Evolutionary conservation across 2,888 invertebrate genomes (phyloP), one percentile per base, ranked within the genome.

Genomic region (Nasonia oneida): DNA sequence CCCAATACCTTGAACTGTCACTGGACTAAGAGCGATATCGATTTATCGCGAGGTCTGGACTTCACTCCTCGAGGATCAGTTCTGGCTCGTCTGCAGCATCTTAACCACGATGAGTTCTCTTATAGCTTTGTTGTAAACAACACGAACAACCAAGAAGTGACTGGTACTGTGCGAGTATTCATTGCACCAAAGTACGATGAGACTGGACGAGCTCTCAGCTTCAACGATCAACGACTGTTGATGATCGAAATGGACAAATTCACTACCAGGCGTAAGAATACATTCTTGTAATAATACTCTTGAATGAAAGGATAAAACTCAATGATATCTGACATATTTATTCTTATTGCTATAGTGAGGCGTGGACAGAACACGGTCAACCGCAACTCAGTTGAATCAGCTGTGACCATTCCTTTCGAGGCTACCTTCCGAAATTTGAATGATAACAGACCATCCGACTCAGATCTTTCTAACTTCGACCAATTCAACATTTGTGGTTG

Each of bases 401-500:
- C 97, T 0, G 96, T 98, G n/a, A 97, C 97, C 5, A 97, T 97
- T 90, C 97, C 97, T 0, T 87, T 87, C 29, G 37, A 97, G 97
- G 14, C 97, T 97, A 90, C 97, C 97, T 0, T 97, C 96, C 92
- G 97, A 97, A 85, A 97, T 97, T 1, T 98, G 97, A 95, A 95
- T 96, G 14, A 95, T 96, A 94, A 93, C 83, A 94, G 96, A 0
- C 96, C 96, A 0, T n/a, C 14, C 10, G 50, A 12, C 0, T 93
- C 94, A n/a, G 93, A 95, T 0, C 94, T 94, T 0, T 88, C 18
- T 64, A 88, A 79, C 79, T 89, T 94, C 84, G 94, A 93, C 10
- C 94, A 94, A 89, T 97, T 96, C 94, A 96, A 96, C 94, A 97
- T 97, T 95, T 98, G 98, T 94, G 97, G 97, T 87, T 98, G 98